Percentiles rank a stretch among this genome's conserved stretches.
Conservation (phyloP, 2,113 vertebrate species). For the Acanthochromis polyacanthus region DNA sequence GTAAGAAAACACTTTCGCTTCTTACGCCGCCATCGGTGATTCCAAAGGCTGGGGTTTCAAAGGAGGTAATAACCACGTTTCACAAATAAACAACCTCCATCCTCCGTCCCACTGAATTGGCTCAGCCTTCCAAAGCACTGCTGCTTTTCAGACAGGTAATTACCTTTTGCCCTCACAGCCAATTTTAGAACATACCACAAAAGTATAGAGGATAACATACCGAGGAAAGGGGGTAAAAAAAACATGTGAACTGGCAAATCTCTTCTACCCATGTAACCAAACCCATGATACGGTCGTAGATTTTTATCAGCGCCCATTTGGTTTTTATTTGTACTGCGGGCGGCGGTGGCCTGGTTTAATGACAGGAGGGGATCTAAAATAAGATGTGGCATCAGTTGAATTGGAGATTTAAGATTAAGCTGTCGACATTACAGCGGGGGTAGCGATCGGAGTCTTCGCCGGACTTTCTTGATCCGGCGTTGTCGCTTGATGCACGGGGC, state of each 20-base stretch:
- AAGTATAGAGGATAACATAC: slow-evolving; percentile 60
- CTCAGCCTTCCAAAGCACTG: slow-evolving; percentile 19
- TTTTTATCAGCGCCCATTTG: slow-evolving; percentile 71
- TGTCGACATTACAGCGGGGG: slow-evolving; percentile 16
- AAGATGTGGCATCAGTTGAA: slow-evolving; percentile 59
- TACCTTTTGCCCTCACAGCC: slow-evolving; percentile 66
- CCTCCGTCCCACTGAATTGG: slow-evolving; percentile 32
- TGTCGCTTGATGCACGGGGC: slow-evolving; percentile 34
- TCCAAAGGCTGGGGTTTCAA: slow-evolving; percentile 71
- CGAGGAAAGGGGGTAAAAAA: slow-evolving; percentile 21
- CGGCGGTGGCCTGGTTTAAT: slow-evolving; percentile 27
- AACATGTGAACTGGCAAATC: slow-evolving; percentile 18
- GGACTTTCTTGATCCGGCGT: slow-evolving; percentile 1
- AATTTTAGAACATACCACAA: slow-evolving; percentile 65
- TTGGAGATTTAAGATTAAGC: slow-evolving; percentile 59
- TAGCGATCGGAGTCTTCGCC: slow-evolving; percentile 31
- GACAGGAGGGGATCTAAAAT: slow-evolving; percentile 62
- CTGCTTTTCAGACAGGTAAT: slow-evolving; percentile 73
- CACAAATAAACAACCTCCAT: slow-evolving; percentile 77
- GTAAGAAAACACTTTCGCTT: slow-evolving; percentile 71
- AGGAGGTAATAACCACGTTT: slow-evolving; percentile 71
- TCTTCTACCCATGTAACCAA: slow-evolving; percentile 56
- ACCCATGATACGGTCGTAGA: slow-evolving; percentile 62
- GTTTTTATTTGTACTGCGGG: slow-evolving; percentile 59
- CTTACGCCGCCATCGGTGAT: slow-evolving; percentile 55